A percentile compares a stretch with the other conserved stretches of the same genome.
Evolutionary conservation across 2,888 invertebrate genomes (phyloP).

Genomic region (Drosophila suboccidentalis): DNA sequence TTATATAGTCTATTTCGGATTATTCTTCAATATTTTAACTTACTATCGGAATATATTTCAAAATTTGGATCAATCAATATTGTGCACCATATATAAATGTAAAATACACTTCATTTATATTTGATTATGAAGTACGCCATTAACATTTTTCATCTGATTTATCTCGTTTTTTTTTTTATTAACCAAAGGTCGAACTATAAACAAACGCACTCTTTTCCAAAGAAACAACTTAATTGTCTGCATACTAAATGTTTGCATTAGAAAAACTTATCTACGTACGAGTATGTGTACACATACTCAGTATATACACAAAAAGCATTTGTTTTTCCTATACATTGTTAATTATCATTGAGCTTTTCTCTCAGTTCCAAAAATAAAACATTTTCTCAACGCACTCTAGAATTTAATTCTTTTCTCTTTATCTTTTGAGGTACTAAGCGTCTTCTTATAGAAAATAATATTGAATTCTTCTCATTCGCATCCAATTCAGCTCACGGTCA

Average conservation of each 20-base stretch:
- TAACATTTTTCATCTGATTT: not conserved
- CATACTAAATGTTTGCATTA: slow-evolving; percentile 33
- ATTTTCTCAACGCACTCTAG: slow-evolving; percentile 64
- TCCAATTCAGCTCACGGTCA: slow-evolving; percentile 81
- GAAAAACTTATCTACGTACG: slow-evolving; percentile 27
- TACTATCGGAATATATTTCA: no score
- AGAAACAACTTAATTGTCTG: slow-evolving; percentile 29
- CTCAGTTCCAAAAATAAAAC: slow-evolving; percentile 75
- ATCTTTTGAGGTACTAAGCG: slow-evolving; percentile 34
- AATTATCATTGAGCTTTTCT: slow-evolving; percentile 78
- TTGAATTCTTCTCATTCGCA: slow-evolving; percentile 67
- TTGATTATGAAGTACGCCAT: not conserved
- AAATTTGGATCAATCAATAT: not conserved
- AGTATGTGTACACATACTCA: slow-evolving; percentile 27
- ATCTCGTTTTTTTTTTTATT: slow-evolving; percentile 17
- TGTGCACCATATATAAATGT: not conserved
- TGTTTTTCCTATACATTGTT: slow-evolving; percentile 50
- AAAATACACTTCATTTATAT: not conserved
- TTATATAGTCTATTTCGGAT: not conserved
- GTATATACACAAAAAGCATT: slow-evolving; percentile 40
- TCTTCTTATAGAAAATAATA: slow-evolving; percentile 37
- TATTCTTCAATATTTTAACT: no score
- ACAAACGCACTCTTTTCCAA: slow-evolving; percentile 23
- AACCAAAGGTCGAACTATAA: slow-evolving; percentile 13
- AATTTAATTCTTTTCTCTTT: slow-evolving; percentile 49